Evolutionary conservation across 2,888 invertebrate genomes (phyloP).

Genomic region (Patella depressa): DNA sequence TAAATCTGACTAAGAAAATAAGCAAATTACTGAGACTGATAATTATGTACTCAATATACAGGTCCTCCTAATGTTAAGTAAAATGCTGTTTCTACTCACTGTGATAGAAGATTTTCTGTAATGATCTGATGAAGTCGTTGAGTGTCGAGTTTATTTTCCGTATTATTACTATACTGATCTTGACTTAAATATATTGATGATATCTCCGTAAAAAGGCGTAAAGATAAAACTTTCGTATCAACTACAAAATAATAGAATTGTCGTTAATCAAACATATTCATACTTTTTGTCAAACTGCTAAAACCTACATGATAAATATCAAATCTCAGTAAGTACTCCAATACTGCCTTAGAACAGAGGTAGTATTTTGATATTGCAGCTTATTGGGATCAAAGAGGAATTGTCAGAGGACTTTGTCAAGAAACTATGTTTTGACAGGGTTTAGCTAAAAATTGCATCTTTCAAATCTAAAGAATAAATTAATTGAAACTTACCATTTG

Average conservation of each 20-base stretch:
- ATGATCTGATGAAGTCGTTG: slow-evolving; percentile 60
- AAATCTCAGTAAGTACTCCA: neutral
- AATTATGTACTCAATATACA: too few relatives aligned
- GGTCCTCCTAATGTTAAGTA: too few relatives aligned
- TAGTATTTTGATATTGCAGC: too few relatives aligned
- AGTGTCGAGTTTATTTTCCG: slow-evolving; percentile 45
- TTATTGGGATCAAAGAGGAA: too few relatives aligned
- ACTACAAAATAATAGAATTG: slow-evolving; percentile 42
- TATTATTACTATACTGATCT: slow-evolving; percentile 47
- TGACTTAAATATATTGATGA: slow-evolving; percentile 63
- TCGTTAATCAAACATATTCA: neutral
- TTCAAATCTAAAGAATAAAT: neutral
- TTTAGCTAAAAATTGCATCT: too few relatives aligned
- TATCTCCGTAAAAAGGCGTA: slow-evolving; percentile 67
- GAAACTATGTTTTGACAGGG: too few relatives aligned
- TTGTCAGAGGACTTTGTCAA: too few relatives aligned
- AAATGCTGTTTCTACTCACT: slow-evolving; percentile 50
- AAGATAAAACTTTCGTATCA: slow-evolving; percentile 61
- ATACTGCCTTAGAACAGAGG: too few relatives aligned
- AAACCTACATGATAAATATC: neutral
- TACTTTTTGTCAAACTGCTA: neutral
- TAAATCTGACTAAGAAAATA: too few relatives aligned
- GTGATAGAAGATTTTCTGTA: slow-evolving; percentile 62
- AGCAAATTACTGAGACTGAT: too few relatives aligned
- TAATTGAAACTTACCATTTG: slow-evolving; percentile 52